Percentiles rank a stretch among this genome's conserved stretches.
phyloP scores from a whole-genome alignment of 2,888 invertebrate species.

The Neuroscelio doddi region DNA sequence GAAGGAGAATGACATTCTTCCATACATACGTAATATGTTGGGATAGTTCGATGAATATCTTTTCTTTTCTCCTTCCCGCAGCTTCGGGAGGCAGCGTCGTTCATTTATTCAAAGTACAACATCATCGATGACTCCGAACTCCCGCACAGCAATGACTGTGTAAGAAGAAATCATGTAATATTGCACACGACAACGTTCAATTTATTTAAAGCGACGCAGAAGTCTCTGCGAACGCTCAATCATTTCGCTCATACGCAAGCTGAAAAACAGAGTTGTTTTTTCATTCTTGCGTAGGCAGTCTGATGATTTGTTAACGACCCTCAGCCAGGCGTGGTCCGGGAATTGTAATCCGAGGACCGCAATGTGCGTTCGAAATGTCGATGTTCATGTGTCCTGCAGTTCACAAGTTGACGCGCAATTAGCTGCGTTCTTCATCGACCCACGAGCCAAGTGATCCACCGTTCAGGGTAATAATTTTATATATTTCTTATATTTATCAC shows the following conservation, averaged over 20 bases:
- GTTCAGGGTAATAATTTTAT: constrained; percentile 78
- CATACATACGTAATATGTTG: too few relatives aligned
- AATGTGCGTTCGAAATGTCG: constrained; percentile 77
- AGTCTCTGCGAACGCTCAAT: constrained; percentile 56
- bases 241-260: constrained; percentile 34
- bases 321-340: constrained; percentile 74
- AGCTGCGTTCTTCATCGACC: constrained; percentile 72
- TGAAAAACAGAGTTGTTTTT: background rate
- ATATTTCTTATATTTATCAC: too few relatives aligned
- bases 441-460: constrained; percentile 72
- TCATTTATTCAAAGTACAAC: too few relatives aligned
- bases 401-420: constrained; percentile 71
- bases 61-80: too few relatives aligned
- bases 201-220: constrained; percentile 39
- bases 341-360: too few relatives aligned
- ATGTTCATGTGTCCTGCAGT: constrained; percentile 76
- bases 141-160: too few relatives aligned
- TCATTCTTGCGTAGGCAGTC: constrained; percentile 26
- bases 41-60: too few relatives aligned
- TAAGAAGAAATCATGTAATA: too few relatives aligned
- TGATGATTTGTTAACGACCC: constrained; percentile 65
- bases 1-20: too few relatives aligned
- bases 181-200: too few relatives aligned
- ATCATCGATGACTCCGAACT: too few relatives aligned
- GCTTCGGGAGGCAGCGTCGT: too few relatives aligned